Evolutionary conservation across 2,113 vertebrate species (phyloP).

Genomic region (Gavia stellata): DNA sequence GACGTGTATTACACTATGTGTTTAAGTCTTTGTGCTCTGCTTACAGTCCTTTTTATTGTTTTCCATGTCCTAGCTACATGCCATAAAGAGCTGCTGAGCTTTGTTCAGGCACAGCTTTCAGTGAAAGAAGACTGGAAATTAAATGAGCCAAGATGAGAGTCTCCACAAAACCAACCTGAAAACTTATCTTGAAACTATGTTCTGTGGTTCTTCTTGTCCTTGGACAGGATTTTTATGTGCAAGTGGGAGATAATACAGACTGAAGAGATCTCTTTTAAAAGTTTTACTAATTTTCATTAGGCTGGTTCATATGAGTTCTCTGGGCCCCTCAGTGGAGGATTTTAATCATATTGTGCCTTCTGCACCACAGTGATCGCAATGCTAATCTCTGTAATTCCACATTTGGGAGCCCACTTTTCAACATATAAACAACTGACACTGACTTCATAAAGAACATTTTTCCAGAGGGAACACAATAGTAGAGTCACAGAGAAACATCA

Average conservation of each 20-base stretch:
- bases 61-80: neutral
- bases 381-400: constrained; percentile 22
- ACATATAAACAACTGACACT: neutral
- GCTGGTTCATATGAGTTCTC: neutral
- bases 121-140: neutral
- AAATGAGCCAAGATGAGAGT: neutral
- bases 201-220: neutral
- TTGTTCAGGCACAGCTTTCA: neutral
- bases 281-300: constrained; percentile 10
- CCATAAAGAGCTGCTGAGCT: neutral
- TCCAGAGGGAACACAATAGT: neutral
- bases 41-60: neutral
- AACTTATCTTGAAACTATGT: neutral
- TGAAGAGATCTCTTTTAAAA: neutral
- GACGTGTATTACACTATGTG: neutral
- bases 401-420: neutral
- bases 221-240: neutral
- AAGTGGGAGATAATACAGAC: neutral
- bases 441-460: constrained; percentile 3
- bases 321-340: neutral
- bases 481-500: neutral
- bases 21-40: neutral
- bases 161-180: neutral
- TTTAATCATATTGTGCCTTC: constrained; percentile 3
- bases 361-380: neutral